These are phyloP conservation scores for Argyrosomus regius DNA, from an alignment of 2,797 vertebrate genomes.

Conservation along the genomic window DNA sequence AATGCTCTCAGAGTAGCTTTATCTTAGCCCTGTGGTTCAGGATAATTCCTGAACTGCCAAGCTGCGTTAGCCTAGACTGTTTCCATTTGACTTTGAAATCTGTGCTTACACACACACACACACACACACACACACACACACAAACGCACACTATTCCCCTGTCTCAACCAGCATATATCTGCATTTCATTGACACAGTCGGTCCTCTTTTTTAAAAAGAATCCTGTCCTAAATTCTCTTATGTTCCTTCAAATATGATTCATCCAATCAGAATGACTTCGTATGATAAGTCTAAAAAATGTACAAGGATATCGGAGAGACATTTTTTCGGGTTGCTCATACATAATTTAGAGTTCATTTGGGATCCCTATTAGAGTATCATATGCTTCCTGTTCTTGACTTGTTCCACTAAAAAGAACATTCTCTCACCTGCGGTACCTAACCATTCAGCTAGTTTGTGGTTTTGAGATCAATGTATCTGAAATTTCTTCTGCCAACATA, in stretches of 20 bases:
- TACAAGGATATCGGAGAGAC: constrained; percentile 3
- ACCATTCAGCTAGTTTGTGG: neutral
- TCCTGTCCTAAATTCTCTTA: constrained; percentile 31
- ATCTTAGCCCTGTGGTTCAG: constrained; percentile 29
- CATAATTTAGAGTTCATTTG: constrained; percentile 3
- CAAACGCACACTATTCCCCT: constrained; percentile 24
- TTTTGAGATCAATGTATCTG: neutral
- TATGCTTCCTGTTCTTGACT: neutral
- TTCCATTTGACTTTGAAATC: constrained; percentile 63
- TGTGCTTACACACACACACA: constrained; percentile 25
- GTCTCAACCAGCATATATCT: constrained; percentile 50
- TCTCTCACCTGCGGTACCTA: neutral
- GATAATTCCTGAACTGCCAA: constrained; percentile 61
- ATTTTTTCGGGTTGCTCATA: neutral
- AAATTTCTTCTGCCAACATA: neutral
- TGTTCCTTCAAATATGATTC: constrained; percentile 17
- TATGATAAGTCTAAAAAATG: constrained; percentile 24
- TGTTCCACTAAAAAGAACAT: neutral
- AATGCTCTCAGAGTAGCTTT: constrained; percentile 49
- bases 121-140: constrained; percentile 9
- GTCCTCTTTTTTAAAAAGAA: constrained; percentile 14
- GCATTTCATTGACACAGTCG: constrained; percentile 54
- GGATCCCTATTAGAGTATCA: neutral
- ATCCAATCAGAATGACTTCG: constrained; percentile 18
- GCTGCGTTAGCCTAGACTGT: constrained; percentile 34